Evolutionary conservation across 2,888 invertebrate genomes (phyloP).

Genomic region (Hirudinaria manillensis): DNA sequence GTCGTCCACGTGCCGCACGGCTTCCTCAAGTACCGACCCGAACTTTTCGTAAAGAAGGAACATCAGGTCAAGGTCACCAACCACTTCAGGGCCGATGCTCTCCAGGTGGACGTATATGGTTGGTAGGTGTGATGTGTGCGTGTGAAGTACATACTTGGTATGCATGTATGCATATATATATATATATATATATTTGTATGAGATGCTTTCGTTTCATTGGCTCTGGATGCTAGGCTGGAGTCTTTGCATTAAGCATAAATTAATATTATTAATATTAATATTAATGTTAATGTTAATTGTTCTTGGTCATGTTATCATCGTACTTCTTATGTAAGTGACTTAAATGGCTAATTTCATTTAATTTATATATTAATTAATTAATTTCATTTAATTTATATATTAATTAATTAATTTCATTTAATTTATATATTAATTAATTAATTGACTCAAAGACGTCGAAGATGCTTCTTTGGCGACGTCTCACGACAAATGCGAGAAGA

Average conservation of each 20-base stretch:
- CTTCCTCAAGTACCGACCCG: conserved; percentile 36
- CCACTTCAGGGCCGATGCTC: conserved; percentile 23
- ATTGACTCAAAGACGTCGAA: conserved; percentile 32
- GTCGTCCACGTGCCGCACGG: conserved; percentile 37
- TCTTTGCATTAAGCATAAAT: too few species aligned
- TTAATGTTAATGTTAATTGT: too few species aligned
- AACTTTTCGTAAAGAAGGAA: conserved; percentile 35
- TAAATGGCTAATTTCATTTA: too few species aligned
- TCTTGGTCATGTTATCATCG: too few species aligned
- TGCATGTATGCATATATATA: not conserved
- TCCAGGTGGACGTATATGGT: conserved; percentile 37
- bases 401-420: not conserved
- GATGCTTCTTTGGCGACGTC: conserved; percentile 32
- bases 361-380: too few species aligned
- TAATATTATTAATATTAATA: too few species aligned
- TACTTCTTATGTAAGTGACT: too few species aligned
- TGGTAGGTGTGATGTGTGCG: not conserved
- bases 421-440: not conserved
- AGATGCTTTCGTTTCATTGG: not conserved
- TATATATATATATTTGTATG: not conserved
- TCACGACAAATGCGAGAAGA: conserved; percentile 32
- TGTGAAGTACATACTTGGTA: not conserved
- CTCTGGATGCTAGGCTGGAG: too few species aligned
- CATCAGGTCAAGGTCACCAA: conserved; percentile 33
- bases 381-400: too few species aligned